A percentile compares a stretch with the other conserved stretches of the same genome.
These are phyloP conservation scores for Zaprionus camerounensis DNA, from an alignment of 1,140 invertebrate genomes.

Conservation along the genomic window DNA sequence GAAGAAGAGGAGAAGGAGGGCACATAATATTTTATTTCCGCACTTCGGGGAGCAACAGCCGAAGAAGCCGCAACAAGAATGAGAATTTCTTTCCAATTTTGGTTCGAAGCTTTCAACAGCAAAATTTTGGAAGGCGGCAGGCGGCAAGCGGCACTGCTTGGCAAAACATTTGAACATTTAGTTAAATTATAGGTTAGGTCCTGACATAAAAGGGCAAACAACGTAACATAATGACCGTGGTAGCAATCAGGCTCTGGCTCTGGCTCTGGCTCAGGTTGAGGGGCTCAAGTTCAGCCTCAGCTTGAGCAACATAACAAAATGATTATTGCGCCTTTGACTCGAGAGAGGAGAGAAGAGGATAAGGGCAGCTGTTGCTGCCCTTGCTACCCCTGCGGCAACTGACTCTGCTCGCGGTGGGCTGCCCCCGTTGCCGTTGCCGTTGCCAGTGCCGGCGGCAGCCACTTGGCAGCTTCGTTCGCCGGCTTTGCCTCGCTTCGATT, in stretches of 20 bases:
- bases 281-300: not conserved
- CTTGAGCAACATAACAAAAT: slow-evolving; percentile 61
- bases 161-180: slow-evolving; percentile 79
- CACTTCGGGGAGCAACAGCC: slow-evolving; percentile 47
- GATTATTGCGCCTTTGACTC: slow-evolving; percentile 70
- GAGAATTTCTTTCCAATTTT: slow-evolving; percentile 74
- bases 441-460: not conserved
- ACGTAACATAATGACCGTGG: slow-evolving; percentile 78
- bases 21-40: slow-evolving; percentile 79
- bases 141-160: slow-evolving; percentile 36
- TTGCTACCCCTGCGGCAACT: too few relatives aligned
- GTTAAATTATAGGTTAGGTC: slow-evolving; percentile 80
- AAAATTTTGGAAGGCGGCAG: slow-evolving; percentile 49
- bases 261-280: not conserved
- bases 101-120: slow-evolving; percentile 66
- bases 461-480: slow-evolving; percentile 15
- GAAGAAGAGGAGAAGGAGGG: not conserved
- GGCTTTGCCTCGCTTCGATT: slow-evolving; percentile 35
- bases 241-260: slow-evolving; percentile 65
- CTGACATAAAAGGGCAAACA: slow-evolving; percentile 83
- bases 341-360: not conserved
- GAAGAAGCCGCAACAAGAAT: slow-evolving; percentile 28
- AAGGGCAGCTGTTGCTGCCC: too few relatives aligned
- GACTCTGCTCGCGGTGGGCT: not conserved
- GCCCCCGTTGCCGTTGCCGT: not conserved